Evolutionary conservation across 2,888 invertebrate genomes (phyloP).

Genomic region (Eudasyphora cyanicolor): DNA sequence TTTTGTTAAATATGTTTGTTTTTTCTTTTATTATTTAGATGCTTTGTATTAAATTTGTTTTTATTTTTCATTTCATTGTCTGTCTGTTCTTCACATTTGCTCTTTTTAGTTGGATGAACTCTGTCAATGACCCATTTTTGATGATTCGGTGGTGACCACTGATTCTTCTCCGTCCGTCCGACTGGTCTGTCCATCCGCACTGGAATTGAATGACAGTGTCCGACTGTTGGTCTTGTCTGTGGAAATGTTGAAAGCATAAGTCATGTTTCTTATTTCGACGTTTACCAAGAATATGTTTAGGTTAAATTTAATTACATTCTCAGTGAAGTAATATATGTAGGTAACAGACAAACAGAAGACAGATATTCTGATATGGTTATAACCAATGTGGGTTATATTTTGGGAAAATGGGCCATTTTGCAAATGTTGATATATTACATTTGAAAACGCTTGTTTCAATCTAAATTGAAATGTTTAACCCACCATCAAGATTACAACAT

Average conservation of each 20-base stretch:
- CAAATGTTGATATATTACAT: not conserved
- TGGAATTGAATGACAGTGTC: not conserved
- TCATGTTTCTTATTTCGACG: not conserved
- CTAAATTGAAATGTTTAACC: too few relatives aligned
- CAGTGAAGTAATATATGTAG: too few relatives aligned
- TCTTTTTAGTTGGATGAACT: not conserved
- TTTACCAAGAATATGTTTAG: not conserved
- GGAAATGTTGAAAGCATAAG: not conserved
- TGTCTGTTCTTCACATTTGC: not conserved
- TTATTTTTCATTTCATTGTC: not conserved
- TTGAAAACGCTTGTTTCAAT: not conserved
- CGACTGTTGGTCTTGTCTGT: not conserved
- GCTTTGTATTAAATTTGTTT: not conserved
- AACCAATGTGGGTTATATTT: not conserved
- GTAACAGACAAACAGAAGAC: not conserved
- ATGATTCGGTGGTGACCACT: not conserved
- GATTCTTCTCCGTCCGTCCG: not conserved
- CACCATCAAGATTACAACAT: too few relatives aligned
- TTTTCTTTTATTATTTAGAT: not conserved
- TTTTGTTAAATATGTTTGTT: not conserved
- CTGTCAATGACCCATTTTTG: not conserved
- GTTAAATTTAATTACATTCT: not conserved
- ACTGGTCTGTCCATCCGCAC: not conserved
- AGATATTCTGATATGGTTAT: not conserved
- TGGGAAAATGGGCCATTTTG: not conserved